Evolutionary conservation across 2,888 invertebrate genomes (phyloP), one percentile per base, ranked within the genome.

Genomic region (Eucriotettix oculatus): DNA sequence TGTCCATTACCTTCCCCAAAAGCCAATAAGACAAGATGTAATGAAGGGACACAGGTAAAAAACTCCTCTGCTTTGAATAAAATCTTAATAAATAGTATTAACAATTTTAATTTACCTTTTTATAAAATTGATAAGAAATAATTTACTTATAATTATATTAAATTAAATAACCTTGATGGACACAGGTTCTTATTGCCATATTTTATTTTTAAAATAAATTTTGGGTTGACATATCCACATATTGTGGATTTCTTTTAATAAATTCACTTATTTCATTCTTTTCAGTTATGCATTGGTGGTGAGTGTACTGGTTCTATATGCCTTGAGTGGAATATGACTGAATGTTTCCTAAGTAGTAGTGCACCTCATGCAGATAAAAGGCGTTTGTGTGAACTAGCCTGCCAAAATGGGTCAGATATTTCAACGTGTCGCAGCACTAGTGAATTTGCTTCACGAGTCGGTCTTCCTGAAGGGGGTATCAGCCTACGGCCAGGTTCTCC

Each of bases 261-360:
- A n/a, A n/a, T n/a, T n/a, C n/a, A n/a, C 7, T 29, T 29, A 5
- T 29, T 29, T 29, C 29, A 29, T 7, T 29, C 29, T 63, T 64
- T 17, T 1, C 85, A 91, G 73, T 78, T 93, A 60, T 93, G 93
- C 72, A 85, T 90, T 66, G 82, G 80, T 56, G 97, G 97, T 64
- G 92, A 94, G 66, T 99, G 98, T 74, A 83, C 86, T 55, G 96
- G 94, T 55, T 96, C 96, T 0, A 95, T 98, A 69, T 99, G 99
- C 73, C 79, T 94, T 63, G 87, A 89, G 69, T 95, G 96, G 86
- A 89, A 90, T 72, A 84, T 98, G 78, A 85, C 86, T 58, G 96
- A 97, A 72, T 99, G 98, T 72, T 98, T 97, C 77, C 80, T 95
- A 58, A 91, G 93, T 10, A 87, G 90, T 42, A 80, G 82, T 66